phyloP scores from a whole-genome alignment of 2,797 vertebrate genomes.

The Xerus rutilus region DNA sequence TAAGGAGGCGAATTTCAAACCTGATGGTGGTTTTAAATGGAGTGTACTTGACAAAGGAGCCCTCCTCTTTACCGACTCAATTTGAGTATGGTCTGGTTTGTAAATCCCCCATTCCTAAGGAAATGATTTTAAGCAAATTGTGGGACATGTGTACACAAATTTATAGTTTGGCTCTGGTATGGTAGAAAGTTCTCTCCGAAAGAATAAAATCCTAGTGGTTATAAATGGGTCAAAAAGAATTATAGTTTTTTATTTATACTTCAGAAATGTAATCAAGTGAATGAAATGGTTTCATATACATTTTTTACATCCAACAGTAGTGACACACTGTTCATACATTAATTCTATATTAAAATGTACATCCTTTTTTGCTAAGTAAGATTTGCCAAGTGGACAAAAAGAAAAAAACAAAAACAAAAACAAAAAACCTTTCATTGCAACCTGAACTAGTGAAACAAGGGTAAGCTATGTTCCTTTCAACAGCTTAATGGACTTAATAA shows the following conservation, averaged over 20 bases:
- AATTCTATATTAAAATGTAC: constrained; percentile 90
- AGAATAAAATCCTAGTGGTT: constrained; percentile 89
- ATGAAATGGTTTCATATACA: constrained; percentile 92
- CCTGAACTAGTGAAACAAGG: constrained; percentile 85
- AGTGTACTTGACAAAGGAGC: background rate
- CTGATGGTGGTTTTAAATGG: constrained; percentile 38
- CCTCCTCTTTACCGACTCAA: constrained; percentile 42
- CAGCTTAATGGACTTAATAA: constrained; percentile 83
- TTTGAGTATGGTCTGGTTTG: constrained; percentile 60
- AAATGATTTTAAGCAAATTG: constrained; percentile 79
- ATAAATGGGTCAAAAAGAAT: constrained; percentile 91
- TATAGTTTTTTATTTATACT: constrained; percentile 92
- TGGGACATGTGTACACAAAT: constrained; percentile 62
- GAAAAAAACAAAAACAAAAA: background rate
- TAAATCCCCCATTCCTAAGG: constrained; percentile 37
- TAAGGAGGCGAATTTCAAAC: background rate
- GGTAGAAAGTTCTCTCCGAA: constrained; percentile 84
- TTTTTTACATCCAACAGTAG: constrained; percentile 92
- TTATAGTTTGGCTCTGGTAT: constrained; percentile 78
- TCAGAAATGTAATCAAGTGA: constrained; percentile 90
- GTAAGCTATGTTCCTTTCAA: constrained; percentile 77
- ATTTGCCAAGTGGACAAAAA: constrained; percentile 86
- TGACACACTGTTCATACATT: constrained; percentile 92
- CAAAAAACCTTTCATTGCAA: constrained; percentile 76
- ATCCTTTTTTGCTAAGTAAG: constrained; percentile 86